Evolutionary conservation across 2,797 vertebrate genomes (phyloP).

Genomic region (Danio albolineatus): DNA sequence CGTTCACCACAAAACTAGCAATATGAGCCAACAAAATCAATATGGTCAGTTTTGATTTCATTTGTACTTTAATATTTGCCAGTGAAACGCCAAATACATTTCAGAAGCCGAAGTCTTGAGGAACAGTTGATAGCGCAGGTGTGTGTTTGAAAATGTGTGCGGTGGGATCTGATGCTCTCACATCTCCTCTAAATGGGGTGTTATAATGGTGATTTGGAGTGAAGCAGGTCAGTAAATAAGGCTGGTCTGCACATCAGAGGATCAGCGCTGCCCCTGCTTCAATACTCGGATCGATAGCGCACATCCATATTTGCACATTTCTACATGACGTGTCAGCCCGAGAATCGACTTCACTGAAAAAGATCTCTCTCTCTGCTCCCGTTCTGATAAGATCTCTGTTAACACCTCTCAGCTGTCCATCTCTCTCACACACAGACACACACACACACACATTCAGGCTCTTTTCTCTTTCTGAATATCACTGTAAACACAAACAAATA

Average conservation of each 20-base stretch:
- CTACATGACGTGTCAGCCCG: constrained; percentile 67
- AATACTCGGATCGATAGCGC: constrained; percentile 71
- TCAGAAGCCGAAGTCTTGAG: neutral
- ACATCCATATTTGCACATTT: constrained; percentile 69
- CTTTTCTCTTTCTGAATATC: neutral
- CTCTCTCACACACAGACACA: neutral
- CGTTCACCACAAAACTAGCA: no score
- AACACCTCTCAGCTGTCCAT: constrained; percentile 55
- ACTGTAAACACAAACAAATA: neutral
- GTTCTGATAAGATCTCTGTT: constrained; percentile 67
- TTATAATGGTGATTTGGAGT: constrained; percentile 57
- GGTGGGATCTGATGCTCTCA: constrained; percentile 13
- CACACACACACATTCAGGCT: neutral
- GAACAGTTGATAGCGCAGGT: neutral
- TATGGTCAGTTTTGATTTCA: neutral
- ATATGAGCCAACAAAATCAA: neutral
- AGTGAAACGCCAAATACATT: no score
- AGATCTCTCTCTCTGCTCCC: constrained; percentile 63
- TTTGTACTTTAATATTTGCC: neutral
- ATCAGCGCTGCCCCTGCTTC: constrained; percentile 27
- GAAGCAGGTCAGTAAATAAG: constrained; percentile 64
- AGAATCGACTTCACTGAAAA: constrained; percentile 69
- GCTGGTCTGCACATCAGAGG: constrained; percentile 29
- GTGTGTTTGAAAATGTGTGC: neutral
- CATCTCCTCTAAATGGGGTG: constrained; percentile 48